Percentiles rank a stretch among this genome's conserved stretches.
Conservation (phyloP, 2,113 vertebrate species). For the Siniperca knerii region DNA sequence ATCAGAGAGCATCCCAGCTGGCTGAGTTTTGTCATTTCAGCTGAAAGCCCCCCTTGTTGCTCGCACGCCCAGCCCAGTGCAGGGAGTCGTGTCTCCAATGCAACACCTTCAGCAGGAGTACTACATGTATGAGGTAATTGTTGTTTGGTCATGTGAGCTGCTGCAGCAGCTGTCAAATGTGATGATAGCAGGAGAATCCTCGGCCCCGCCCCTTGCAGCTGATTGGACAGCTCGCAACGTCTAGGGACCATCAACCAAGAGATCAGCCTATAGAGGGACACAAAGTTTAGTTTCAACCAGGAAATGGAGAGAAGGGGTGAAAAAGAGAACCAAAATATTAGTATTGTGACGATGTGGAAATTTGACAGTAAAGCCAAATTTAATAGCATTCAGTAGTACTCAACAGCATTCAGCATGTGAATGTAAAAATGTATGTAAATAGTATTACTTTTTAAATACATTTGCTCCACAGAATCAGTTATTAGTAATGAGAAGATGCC, state of each 20-base stretch:
- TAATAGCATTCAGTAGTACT: background rate
- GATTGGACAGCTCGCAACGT: conserved; percentile 74
- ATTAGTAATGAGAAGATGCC: background rate
- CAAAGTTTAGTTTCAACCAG: background rate
- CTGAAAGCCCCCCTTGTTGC: background rate
- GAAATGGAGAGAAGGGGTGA: background rate
- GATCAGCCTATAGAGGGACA: background rate
- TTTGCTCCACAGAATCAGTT: background rate
- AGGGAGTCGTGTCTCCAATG: conserved; percentile 28
- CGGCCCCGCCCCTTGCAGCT: conserved; percentile 69
- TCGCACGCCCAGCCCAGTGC: background rate
- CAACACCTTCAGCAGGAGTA: conserved; percentile 69
- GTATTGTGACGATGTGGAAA: background rate
- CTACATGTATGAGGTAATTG: conserved; percentile 86
- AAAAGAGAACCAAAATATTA: background rate
- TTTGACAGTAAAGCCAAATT: background rate
- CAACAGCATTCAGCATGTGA: background rate
- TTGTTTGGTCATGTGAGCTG: conserved; percentile 86
- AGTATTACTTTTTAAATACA: too few relatives aligned
- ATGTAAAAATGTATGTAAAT: background rate
- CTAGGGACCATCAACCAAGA: conserved; percentile 81
- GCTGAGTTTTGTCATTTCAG: background rate
- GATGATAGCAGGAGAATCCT: conserved; percentile 73
- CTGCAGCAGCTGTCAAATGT: conserved; percentile 87
- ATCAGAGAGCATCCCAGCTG: background rate